Percentiles rank a stretch among this genome's conserved stretches.
These are phyloP conservation scores for Guaruba guarouba DNA, from an alignment of 2,113 vertebrate species.

Conservation along the genomic window DNA sequence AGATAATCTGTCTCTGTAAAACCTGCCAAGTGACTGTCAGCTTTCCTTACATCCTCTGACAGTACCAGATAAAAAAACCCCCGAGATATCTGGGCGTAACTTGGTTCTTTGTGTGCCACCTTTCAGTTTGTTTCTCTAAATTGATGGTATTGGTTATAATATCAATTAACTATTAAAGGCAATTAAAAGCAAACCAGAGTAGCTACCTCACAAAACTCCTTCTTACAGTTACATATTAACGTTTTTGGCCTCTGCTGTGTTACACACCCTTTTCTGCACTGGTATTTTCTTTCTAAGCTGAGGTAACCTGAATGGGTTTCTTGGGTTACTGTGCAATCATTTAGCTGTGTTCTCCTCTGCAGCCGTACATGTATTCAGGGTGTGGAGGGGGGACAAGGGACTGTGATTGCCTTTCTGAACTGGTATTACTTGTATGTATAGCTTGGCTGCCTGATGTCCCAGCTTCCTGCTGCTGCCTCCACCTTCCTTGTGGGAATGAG, in stretches of 20 bases:
- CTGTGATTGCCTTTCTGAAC: background rate
- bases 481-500: background rate
- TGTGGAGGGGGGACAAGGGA: constrained; percentile 19
- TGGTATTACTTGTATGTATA: background rate
- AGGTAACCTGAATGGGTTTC: constrained; percentile 45
- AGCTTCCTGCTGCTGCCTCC: background rate
- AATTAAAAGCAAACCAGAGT: background rate
- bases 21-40: background rate
- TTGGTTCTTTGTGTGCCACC: background rate
- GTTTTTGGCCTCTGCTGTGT: constrained; percentile 21
- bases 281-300: constrained; percentile 39
- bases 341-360: background rate
- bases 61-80: background rate
- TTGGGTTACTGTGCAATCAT: constrained; percentile 49
- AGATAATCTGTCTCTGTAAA: background rate
- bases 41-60: background rate
- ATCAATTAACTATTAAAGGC: background rate
- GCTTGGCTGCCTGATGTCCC: background rate
- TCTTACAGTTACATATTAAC: constrained; percentile 54
- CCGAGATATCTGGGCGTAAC: background rate
- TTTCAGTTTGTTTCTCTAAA: background rate
- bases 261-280: constrained; percentile 27
- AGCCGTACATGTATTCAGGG: background rate
- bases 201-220: background rate
- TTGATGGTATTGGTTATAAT: background rate